Base-by-base conservation (phyloP, 2,113 vertebrate species). In the Garra rufa region DNA sequence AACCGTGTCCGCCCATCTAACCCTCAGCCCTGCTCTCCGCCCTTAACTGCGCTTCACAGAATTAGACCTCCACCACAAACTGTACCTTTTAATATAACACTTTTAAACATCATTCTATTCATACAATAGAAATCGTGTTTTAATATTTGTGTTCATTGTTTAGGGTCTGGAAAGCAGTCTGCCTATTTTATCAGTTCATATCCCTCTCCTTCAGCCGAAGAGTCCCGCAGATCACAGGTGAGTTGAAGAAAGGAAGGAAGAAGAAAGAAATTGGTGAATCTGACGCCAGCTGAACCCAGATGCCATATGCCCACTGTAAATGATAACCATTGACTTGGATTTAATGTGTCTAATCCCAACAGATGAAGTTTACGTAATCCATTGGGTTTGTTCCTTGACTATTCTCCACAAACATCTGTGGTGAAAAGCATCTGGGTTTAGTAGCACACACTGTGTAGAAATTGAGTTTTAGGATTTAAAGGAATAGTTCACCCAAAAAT, bases 141-240 rank as follows among this genome's bases (percentile, higher is more conserved):
- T 34, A n/a, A 28, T 43, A 38, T 78, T 74, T 85, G 52, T 71
- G 21, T 43, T 79, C 50, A 24, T 76, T 81, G 43, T 70, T 87
- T 91, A 99, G 98, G 97, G 93, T 97, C 97, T 86, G 97, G 96
- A 92, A 99, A 97, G 92, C 95, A 96, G 87, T 97, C 96, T 41
- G 96, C 97, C 2, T 98, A 98, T 93, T 99, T 98, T 93, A 99
- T 99, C 90, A 97, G 96, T 89, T 98, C 98, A 38, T 98, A 96
- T 82, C 97, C 96, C 63, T 99, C 98, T 84, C 97, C 97, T 92
- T 96, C 97, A 88, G 95, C 97, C 91, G 97, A 99, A 50, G 97
- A 98, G 84, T 92, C 94, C 81, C 94, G 95, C 57, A 95, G 96
- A 87, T 94, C 96, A 74, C 97, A 99, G 96, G 98, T 99, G 88